Conservation (phyloP, 2,888 invertebrate species). For the Sarcophaga variegata region DNA sequence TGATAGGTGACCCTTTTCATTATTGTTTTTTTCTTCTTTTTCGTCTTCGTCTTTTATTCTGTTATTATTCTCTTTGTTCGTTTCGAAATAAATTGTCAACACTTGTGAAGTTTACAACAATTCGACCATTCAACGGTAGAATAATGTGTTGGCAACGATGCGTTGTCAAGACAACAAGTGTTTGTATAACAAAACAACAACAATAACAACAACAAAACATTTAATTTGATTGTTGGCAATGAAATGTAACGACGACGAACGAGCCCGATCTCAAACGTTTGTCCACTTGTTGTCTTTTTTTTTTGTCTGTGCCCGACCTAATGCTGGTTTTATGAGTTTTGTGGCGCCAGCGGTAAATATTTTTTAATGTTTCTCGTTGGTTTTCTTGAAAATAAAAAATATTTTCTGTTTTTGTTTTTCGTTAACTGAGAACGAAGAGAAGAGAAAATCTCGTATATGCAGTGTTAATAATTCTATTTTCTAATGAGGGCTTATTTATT, state of each 20-base stretch:
- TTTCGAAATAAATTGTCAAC: constrained; percentile 51
- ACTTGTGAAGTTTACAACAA: constrained; percentile 16
- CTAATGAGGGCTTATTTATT: too few species aligned
- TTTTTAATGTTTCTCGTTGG: constrained; percentile 44
- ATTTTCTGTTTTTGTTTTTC: too few species aligned
- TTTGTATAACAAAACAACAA: constrained; percentile 5
- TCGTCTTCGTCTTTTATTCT: constrained; percentile 29
- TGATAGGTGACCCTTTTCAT: constrained; percentile 61
- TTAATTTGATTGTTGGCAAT: constrained; percentile 27
- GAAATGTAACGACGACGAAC: constrained; percentile 41
- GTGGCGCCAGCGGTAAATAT: constrained; percentile 64
- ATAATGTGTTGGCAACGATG: constrained; percentile 2
- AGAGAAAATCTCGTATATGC: too few species aligned
- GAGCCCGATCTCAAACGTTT: not conserved
- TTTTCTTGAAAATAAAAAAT: constrained; percentile 12
- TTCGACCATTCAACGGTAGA: not conserved
- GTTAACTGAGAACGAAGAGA: too few species aligned
- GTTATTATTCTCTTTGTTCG: constrained; percentile 5
- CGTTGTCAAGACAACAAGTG: not conserved
- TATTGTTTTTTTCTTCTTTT: constrained; percentile 13
- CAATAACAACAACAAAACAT: constrained; percentile 37
- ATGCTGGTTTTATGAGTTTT: constrained; percentile 64
- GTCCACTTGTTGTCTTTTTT: not conserved
- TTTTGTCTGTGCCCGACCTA: constrained; percentile 35
- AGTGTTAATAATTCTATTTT: not conserved